A percentile compares a stretch with the other conserved stretches of the same genome.
Conservation (phyloP, 2,113 vertebrate genomes). For the Peromyscus maniculatus region DNA sequence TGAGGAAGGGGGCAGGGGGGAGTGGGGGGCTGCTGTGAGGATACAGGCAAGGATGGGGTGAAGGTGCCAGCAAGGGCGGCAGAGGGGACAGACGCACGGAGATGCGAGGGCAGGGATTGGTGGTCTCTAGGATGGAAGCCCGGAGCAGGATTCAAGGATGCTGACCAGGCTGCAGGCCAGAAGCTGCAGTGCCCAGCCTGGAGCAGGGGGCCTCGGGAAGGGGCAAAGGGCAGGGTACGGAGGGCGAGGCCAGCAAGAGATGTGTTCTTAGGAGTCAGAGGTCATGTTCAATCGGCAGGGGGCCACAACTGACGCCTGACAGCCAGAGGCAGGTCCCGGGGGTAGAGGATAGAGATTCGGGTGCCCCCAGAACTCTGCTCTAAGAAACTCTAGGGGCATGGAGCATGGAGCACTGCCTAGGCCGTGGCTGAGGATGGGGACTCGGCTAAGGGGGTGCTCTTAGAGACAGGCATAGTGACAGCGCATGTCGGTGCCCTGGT, state of each 20-base stretch:
- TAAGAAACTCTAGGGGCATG: background rate
- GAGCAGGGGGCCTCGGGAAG: background rate
- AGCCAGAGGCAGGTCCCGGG: background rate
- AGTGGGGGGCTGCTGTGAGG: fast-evolving
- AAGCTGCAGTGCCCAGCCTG: background rate
- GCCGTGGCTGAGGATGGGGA: background rate
- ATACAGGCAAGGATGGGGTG: too few species aligned
- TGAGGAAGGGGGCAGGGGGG: background rate
- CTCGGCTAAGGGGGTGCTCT: too few species aligned
- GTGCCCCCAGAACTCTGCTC: fast-evolving
- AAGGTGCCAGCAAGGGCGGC: fast-evolving
- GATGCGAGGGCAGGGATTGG: background rate
- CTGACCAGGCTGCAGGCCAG: background rate
- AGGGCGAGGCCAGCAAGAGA: background rate
- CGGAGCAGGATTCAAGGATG: background rate
- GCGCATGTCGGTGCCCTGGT: fast-evolving
- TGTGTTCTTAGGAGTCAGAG: background rate
- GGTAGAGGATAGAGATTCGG: background rate
- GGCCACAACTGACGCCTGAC: background rate
- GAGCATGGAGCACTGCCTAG: background rate
- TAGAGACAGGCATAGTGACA: background rate
- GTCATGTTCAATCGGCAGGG: background rate
- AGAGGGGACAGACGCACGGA: background rate
- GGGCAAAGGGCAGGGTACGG: too few species aligned
- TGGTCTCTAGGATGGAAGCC: background rate